Evolutionary conservation across 2,797 vertebrate species (phyloP).

Genomic region (Hypotaenidia philippensis): DNA sequence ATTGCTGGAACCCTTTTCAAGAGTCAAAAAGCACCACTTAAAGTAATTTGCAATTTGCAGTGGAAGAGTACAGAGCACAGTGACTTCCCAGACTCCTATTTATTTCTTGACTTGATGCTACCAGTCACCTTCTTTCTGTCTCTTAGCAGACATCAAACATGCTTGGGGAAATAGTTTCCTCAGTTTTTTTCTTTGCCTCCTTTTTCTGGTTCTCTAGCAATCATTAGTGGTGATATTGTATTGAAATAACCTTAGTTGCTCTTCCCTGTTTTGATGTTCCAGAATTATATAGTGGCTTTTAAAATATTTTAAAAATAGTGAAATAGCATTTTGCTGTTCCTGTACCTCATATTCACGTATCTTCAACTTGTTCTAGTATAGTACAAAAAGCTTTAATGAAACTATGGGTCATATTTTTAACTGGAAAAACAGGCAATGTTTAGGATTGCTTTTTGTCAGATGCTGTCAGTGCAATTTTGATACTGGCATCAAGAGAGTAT

Average conservation of each 20-base stretch:
- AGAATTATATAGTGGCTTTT: neutral
- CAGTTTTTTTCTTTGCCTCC: slow-evolving; percentile 8
- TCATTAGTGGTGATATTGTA: slow-evolving; percentile 69
- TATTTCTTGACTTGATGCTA: slow-evolving; percentile 83
- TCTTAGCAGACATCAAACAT: slow-evolving; percentile 82
- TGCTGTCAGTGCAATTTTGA: neutral
- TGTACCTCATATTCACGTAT: neutral
- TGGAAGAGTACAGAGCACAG: slow-evolving; percentile 71
- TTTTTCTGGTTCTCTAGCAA: slow-evolving; percentile 71
- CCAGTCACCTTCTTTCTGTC: slow-evolving; percentile 76
- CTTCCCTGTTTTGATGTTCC: neutral
- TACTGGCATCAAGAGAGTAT: neutral
- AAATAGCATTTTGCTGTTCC: neutral
- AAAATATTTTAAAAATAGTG: neutral
- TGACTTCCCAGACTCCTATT: slow-evolving; percentile 78
- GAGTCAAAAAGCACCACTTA: slow-evolving; percentile 35
- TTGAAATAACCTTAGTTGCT: slow-evolving; percentile 77
- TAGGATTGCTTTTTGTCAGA: neutral
- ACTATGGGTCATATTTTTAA: neutral
- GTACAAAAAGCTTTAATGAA: neutral
- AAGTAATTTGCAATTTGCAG: slow-evolving; percentile 45
- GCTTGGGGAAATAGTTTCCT: slow-evolving; percentile 75
- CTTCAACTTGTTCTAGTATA: neutral
- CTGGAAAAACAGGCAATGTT: neutral
- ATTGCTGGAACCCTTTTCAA: slow-evolving; percentile 50